phyloP scores from a whole-genome alignment of 2,113 vertebrate species.

The Stigmatopora argus region DNA sequence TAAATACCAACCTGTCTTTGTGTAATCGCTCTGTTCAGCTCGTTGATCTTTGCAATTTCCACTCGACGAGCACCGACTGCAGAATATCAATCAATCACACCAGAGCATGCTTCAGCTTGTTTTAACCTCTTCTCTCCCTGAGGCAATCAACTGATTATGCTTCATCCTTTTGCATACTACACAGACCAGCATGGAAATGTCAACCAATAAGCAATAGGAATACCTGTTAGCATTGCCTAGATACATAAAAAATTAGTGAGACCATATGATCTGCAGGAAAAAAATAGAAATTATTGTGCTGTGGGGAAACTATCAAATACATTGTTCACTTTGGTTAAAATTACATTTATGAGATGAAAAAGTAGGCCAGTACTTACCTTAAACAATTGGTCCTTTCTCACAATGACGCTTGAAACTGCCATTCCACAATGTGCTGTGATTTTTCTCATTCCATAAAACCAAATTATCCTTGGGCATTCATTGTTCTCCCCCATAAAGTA shows the following conservation, averaged over 20 bases:
- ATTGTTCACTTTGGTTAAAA: constrained; percentile 38
- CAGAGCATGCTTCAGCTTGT: constrained; percentile 11
- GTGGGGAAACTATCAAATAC: constrained; percentile 13
- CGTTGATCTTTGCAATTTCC: constrained; percentile 25
- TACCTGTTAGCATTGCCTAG: constrained; percentile 19
- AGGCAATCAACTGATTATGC: constrained; percentile 50
- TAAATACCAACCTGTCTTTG: constrained; percentile 8
- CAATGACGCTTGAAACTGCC: constrained; percentile 21
- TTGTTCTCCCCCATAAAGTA: constrained; percentile 41
- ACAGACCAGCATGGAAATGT: constrained; percentile 43
- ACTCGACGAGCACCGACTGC: constrained; percentile 18
- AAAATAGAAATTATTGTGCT: neutral
- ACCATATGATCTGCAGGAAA: constrained; percentile 1
- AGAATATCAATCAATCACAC: constrained; percentile 43
- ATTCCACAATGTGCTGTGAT: constrained; percentile 14
- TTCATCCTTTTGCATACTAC: constrained; percentile 20
- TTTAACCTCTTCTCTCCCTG: constrained; percentile 28
- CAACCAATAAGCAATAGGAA: constrained; percentile 42
- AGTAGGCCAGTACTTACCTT: constrained; percentile 41
- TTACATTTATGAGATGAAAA: constrained; percentile 41
- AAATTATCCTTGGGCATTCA: constrained; percentile 41
- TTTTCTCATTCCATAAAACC: constrained; percentile 38
- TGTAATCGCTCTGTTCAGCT: constrained; percentile 2
- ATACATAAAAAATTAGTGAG: neutral
- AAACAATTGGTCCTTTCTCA: constrained; percentile 42